Evolutionary conservation across 2,888 invertebrate genomes (phyloP).

Genomic region (Syrphus vitripennis): DNA sequence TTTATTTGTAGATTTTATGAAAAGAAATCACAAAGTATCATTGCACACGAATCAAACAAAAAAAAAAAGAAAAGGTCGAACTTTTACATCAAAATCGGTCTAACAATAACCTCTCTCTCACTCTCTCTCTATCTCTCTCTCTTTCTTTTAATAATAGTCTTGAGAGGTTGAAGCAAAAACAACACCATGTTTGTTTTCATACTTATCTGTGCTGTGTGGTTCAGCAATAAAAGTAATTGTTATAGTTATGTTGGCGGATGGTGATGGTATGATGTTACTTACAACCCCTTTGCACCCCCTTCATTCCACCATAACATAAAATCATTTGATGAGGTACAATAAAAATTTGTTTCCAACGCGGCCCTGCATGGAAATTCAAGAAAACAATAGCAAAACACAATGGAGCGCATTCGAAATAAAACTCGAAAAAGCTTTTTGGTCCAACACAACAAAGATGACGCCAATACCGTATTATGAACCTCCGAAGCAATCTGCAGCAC

Average conservation of each 20-base stretch:
- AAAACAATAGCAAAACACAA: constrained; percentile 51
- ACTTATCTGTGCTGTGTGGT: constrained; percentile 9
- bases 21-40: constrained; percentile 47
- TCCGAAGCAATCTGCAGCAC: constrained; percentile 28
- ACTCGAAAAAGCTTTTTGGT: constrained; percentile 18
- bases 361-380: constrained; percentile 16
- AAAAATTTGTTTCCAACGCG: constrained; percentile 51
- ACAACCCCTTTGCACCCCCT: not conserved
- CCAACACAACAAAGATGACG: not conserved
- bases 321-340: constrained; percentile 57
- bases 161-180: constrained; percentile 16
- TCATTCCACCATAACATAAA: constrained; percentile 8
- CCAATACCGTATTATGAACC: constrained; percentile 22
- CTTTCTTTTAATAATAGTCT: too few species aligned
- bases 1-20: constrained; percentile 9
- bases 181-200: not conserved
- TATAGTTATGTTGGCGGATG: constrained; percentile 46
- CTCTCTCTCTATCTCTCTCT: too few species aligned
- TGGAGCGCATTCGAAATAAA: constrained; percentile 19
- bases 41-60: constrained; percentile 46
- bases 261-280: not conserved
- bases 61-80: constrained; percentile 58
- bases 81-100: constrained; percentile 46
- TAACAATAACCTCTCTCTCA: not conserved
- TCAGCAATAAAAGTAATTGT: constrained; percentile 56